Conservation (phyloP, 92 coral and sea anemone genomes). For the Hydrozoanthus gracilis region DNA sequence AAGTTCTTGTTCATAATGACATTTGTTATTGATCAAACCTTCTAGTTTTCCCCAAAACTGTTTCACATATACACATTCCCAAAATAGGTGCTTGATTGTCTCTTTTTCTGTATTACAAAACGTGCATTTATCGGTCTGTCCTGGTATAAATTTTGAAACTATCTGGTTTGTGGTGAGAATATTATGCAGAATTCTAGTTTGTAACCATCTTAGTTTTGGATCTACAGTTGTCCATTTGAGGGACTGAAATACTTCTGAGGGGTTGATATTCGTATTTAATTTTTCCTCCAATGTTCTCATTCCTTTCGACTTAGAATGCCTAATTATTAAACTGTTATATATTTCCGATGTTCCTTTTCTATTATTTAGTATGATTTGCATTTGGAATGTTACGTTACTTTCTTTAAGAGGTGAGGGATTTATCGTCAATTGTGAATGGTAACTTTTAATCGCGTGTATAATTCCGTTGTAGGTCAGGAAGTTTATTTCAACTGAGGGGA, state of each 20-base stretch:
- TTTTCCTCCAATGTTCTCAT: not conserved
- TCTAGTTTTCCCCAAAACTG: not conserved
- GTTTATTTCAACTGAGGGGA: not conserved
- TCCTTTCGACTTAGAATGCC: not conserved
- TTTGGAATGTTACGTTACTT: not conserved
- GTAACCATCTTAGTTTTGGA: not conserved
- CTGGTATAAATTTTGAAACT: not conserved
- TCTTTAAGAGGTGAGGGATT: not conserved
- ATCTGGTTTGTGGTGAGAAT: not conserved
- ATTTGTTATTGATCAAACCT: not conserved
- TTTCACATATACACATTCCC: not conserved
- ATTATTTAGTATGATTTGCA: not conserved
- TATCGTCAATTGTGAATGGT: not conserved
- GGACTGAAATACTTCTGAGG: not conserved
- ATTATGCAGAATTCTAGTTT: not conserved
- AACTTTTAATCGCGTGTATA: not conserved
- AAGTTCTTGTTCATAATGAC: not conserved
- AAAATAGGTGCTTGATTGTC: not conserved
- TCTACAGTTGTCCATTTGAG: not conserved
- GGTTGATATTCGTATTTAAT: not conserved
- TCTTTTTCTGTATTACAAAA: not conserved
- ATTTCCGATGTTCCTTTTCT: not conserved
- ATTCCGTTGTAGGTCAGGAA: not conserved
- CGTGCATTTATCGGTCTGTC: not conserved
- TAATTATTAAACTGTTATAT: not conserved